A percentile compares a stretch with the other conserved stretches of the same genome.
phyloP scores from a whole-genome alignment of 1,140 invertebrate species.

The Drosophila obscura region DNA sequence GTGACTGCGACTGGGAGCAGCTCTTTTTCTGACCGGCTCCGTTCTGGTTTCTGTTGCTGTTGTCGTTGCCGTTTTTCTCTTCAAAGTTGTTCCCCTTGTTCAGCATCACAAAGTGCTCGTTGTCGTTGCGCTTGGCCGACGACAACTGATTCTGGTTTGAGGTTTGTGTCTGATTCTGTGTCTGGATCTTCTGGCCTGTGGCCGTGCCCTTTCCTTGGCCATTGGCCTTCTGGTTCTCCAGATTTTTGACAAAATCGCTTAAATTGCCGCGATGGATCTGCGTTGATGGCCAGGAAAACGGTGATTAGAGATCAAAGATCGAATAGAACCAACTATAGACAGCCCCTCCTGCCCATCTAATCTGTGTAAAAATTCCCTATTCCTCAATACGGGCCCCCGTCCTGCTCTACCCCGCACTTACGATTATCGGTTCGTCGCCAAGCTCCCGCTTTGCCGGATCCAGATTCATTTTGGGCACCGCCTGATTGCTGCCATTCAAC shows the following conservation, averaged over 20 bases:
- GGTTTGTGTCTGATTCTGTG: slow-evolving; percentile 25
- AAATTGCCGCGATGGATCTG: slow-evolving; percentile 83
- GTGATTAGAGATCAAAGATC: slow-evolving; percentile 13
- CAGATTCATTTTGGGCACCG: slow-evolving; percentile 91
- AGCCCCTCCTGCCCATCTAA: not conserved
- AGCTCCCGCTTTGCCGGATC: slow-evolving; percentile 88
- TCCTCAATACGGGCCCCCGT: too few relatives aligned
- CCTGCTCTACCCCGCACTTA: slow-evolving; percentile 83
- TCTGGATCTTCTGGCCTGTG: slow-evolving; percentile 30
- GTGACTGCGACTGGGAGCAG: not conserved
- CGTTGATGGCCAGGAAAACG: slow-evolving; percentile 7
- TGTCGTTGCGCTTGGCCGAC: slow-evolving; percentile 59
- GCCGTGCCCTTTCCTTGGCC: slow-evolving; percentile 19
- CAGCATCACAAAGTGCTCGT: slow-evolving; percentile 65
- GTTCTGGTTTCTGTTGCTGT: slow-evolving; percentile 16
- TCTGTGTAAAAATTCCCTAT: not conserved
- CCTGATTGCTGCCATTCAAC: slow-evolving; percentile 89
- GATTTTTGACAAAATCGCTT: slow-evolving; percentile 83
- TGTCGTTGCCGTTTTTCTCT: slow-evolving; percentile 71
- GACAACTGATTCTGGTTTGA: slow-evolving; percentile 11
- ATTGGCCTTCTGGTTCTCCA: slow-evolving; percentile 81
- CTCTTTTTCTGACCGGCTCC: slow-evolving; percentile 33
- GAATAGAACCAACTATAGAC: not conserved
- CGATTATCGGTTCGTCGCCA: slow-evolving; percentile 86
- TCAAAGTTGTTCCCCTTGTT: slow-evolving; percentile 69